phyloP scores from a whole-genome alignment of 1,140 invertebrate genomes.

The Scaptomyza montana region DNA sequence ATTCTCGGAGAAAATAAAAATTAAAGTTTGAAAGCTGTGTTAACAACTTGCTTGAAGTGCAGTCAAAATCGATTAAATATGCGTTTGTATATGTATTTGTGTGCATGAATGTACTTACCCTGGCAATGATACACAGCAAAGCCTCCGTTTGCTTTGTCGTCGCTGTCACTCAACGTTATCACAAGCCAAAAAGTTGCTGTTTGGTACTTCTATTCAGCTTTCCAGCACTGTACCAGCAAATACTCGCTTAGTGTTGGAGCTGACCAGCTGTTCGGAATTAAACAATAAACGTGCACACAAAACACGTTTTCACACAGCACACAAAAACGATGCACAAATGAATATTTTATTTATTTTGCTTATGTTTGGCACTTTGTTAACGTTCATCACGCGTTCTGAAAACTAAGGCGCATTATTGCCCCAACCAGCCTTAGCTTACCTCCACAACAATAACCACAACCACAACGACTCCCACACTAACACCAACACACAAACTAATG shows the following conservation, averaged over 20 bases:
- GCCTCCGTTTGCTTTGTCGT: background rate
- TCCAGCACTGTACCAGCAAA: slow-evolving; percentile 15
- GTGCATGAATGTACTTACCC: background rate
- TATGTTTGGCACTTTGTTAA: no score
- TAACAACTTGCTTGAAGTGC: background rate
- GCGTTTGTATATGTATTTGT: background rate
- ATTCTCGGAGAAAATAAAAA: background rate
- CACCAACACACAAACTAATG: background rate
- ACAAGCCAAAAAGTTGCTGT: background rate
- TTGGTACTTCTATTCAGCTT: slow-evolving; percentile 33
- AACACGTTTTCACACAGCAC: slow-evolving; percentile 57
- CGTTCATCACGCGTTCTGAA: no score
- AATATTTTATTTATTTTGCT: no score
- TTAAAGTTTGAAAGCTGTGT: background rate
- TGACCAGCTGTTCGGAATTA: slow-evolving; percentile 32
- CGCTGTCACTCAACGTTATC: background rate
- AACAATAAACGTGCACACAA: slow-evolving; percentile 52
- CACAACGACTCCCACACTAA: no score
- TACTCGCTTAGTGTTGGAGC: slow-evolving; percentile 20
- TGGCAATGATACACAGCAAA: slow-evolving; percentile 1
- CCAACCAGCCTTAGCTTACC: background rate
- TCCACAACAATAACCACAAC: background rate
- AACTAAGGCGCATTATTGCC: slow-evolving; percentile 33
- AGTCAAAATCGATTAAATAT: slow-evolving; percentile 15
- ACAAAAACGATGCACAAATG: slow-evolving; percentile 28